Conservation (phyloP, 2,888 invertebrate species). For the Orthonevra nobilis region DNA sequence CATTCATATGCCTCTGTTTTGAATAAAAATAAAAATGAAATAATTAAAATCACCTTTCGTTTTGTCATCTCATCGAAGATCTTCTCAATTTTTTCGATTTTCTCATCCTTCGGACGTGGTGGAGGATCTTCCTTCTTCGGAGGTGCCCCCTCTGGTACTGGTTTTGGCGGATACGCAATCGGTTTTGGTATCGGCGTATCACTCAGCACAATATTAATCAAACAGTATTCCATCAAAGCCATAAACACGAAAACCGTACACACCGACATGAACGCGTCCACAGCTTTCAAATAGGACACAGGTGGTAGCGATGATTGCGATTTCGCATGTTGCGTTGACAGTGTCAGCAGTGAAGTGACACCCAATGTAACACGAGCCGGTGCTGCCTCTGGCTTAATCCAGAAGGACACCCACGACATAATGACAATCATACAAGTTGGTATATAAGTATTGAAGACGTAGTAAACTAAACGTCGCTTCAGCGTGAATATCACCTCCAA, state of each 20-base stretch:
- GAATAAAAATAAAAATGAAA: too few species aligned
- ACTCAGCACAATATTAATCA: conserved; percentile 86
- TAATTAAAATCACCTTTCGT: conserved; percentile 76
- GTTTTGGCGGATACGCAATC: conserved; percentile 78
- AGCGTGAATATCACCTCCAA: conserved; percentile 94
- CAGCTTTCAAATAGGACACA: conserved; percentile 95
- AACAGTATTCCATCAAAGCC: conserved; percentile 95
- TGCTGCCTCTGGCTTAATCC: conserved; percentile 97
- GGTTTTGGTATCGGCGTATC: conserved; percentile 80
- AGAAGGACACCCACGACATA: conserved; percentile 98
- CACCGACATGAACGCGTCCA: conserved; percentile 95
- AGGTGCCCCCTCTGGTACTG: conserved; percentile 75
- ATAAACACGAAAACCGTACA: conserved; percentile 96
- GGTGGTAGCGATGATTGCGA: conserved; percentile 96
- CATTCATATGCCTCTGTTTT: too few species aligned
- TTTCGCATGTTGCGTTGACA: conserved; percentile 96
- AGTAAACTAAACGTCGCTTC: conserved; percentile 93
- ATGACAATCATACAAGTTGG: conserved; percentile 97
- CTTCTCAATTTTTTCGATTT: conserved; percentile 79
- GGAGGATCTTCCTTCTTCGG: conserved; percentile 75
- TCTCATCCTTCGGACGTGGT: conserved; percentile 75
- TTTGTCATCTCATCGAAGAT: conserved; percentile 79
- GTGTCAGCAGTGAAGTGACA: conserved; percentile 92
- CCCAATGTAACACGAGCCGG: conserved; percentile 96
- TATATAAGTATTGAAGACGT: conserved; percentile 95